Conservation (phyloP, 2,888 invertebrate genomes). For the Meganola albula region DNA sequence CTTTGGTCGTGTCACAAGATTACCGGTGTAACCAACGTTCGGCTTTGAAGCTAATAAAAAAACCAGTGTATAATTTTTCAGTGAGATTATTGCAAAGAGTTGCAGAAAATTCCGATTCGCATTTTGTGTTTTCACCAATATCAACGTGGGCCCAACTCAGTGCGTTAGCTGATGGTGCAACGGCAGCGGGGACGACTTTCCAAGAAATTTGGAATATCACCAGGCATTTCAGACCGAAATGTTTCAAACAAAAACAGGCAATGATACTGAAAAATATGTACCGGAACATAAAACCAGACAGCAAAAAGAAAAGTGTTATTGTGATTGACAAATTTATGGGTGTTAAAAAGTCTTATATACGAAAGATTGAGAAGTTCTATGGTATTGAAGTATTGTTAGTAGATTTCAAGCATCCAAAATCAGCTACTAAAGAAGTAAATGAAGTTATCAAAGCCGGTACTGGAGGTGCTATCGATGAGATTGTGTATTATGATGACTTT, state of each 20-base stretch:
- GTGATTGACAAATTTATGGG: slow-evolving; percentile 40
- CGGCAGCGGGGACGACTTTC: slow-evolving; percentile 36
- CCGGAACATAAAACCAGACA: slow-evolving; percentile 30
- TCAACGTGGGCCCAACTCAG: slow-evolving; percentile 53
- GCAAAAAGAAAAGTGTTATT: slow-evolving; percentile 38
- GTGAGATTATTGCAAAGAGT: slow-evolving; percentile 46
- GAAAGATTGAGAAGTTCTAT: slow-evolving; percentile 33
- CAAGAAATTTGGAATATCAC: slow-evolving; percentile 48
- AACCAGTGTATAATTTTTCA: slow-evolving; percentile 51
- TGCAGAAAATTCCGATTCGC: slow-evolving; percentile 37
- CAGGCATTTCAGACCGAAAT: slow-evolving; percentile 35
- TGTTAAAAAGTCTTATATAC: slow-evolving; percentile 38
- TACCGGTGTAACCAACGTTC: slow-evolving; percentile 37
- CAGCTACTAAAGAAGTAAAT: slow-evolving; percentile 38
- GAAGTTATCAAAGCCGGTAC: slow-evolving; percentile 31
- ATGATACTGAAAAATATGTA: slow-evolving; percentile 36
- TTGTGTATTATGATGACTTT: slow-evolving; percentile 44
- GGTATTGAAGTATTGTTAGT: slow-evolving; percentile 37
- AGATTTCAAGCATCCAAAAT: slow-evolving; percentile 35
- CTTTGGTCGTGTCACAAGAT: slow-evolving; percentile 17
- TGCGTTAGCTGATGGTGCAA: slow-evolving; percentile 49
- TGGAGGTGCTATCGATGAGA: slow-evolving; percentile 29
- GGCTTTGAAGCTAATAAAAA: slow-evolving; percentile 34
- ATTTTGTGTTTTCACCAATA: slow-evolving; percentile 57
- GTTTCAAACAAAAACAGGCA: slow-evolving; percentile 41